phyloP scores from a whole-genome alignment of 2,888 invertebrate species.

The Nysson spinosus region DNA sequence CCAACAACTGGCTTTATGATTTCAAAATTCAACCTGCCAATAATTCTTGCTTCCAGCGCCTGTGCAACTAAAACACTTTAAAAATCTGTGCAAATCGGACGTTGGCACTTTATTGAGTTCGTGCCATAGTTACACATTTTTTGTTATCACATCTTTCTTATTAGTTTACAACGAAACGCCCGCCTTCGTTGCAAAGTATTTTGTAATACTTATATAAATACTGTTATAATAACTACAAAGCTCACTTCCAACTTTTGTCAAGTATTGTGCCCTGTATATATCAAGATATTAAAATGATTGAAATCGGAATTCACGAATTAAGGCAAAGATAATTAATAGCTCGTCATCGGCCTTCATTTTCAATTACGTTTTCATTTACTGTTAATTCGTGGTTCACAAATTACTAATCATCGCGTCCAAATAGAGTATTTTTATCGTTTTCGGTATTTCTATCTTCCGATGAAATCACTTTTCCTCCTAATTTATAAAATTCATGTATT shows the following conservation, averaged over 20 bases:
- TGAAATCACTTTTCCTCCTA: background rate
- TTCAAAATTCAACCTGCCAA: too few relatives aligned
- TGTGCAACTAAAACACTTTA: background rate
- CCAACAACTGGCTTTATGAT: too few relatives aligned
- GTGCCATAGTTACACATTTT: constrained; percentile 8
- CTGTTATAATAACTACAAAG: constrained; percentile 5
- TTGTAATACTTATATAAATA: constrained; percentile 29
- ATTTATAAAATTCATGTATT: background rate
- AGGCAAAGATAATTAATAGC: constrained; percentile 16
- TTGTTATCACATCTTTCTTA: background rate
- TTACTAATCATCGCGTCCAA: constrained; percentile 53
- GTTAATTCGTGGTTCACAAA: constrained; percentile 43
- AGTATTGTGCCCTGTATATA: background rate
- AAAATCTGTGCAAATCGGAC: too few relatives aligned
- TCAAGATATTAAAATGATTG: too few relatives aligned
- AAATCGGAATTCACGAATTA: too few relatives aligned
- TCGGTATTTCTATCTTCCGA: background rate
- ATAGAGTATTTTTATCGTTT: background rate
- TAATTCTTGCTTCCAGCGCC: constrained; percentile 14
- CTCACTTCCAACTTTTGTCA: background rate
- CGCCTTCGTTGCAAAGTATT: constrained; percentile 10
- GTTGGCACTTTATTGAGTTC: background rate
- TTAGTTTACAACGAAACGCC: background rate
- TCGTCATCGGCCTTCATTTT: too few relatives aligned
- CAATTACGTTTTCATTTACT: constrained; percentile 32